Percentiles rank a stretch among this genome's conserved stretches.
These are phyloP conservation scores for Melanotaenia parkinsoni DNA, from an alignment of 2,797 vertebrate species.

Conservation along the genomic window DNA sequence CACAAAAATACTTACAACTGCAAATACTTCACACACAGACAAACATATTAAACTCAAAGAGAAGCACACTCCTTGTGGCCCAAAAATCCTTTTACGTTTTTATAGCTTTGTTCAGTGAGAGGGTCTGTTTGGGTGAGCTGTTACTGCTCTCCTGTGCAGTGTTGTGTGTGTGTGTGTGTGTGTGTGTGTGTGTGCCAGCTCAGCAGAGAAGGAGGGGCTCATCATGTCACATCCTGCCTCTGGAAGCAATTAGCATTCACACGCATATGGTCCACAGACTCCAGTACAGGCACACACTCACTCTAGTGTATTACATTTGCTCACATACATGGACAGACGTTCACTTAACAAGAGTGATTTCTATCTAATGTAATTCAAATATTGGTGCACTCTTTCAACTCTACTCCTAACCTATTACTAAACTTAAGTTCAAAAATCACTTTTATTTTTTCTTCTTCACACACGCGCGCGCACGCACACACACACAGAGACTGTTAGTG, in stretches of 20 bases:
- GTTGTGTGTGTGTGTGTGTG: slow-evolving; percentile 48
- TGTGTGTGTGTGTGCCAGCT: slow-evolving; percentile 60
- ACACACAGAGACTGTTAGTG: too few relatives aligned
- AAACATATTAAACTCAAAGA: slow-evolving; percentile 15
- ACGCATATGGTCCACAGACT: slow-evolving; percentile 68
- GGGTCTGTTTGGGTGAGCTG: slow-evolving; percentile 62
- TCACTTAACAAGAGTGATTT: slow-evolving; percentile 11
- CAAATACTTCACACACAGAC: slow-evolving; percentile 20
- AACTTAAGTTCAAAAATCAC: not conserved
- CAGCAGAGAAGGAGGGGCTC: slow-evolving; percentile 74
- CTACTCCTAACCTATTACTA: not conserved
- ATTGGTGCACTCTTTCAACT: slow-evolving; percentile 1
- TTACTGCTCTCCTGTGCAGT: slow-evolving; percentile 63
- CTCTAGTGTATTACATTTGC: slow-evolving; percentile 2
- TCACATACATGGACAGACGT: slow-evolving; percentile 14
- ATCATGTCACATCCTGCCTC: slow-evolving; percentile 76
- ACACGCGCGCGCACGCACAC: not conserved
- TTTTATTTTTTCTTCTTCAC: not conserved
- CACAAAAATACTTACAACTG: slow-evolving; percentile 36
- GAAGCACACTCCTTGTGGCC: slow-evolving; percentile 39
- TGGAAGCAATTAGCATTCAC: slow-evolving; percentile 81
- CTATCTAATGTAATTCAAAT: slow-evolving; percentile 25
- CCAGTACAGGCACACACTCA: slow-evolving; percentile 28
- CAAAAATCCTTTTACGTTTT: slow-evolving; percentile 70
- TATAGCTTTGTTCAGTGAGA: slow-evolving; percentile 61